Base-by-base conservation (phyloP, 2,888 invertebrate species). In the Dromius quadrimaculatus region DNA sequence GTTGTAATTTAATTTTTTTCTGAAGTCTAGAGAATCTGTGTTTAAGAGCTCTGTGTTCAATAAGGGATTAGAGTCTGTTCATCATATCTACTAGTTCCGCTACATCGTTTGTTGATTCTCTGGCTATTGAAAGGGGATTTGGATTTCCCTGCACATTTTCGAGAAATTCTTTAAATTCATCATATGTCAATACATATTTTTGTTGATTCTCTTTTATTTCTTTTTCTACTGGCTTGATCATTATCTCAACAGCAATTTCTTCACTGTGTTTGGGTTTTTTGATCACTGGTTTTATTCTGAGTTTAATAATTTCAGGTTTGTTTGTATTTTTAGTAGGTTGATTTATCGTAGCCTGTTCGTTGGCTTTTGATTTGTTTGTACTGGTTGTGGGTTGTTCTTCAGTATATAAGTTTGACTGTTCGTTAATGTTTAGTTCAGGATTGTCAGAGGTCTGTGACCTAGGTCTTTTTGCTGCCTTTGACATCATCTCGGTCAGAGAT, bases 131-230 rank as follows among this genome's bases (percentile, higher is more conserved):
- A 2, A 38, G n/a, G 4, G 38, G 38, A n/a, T 38, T 13, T n/a
- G 3, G n/a, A 11, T 3, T 38, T 9, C 5, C 38, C n/a, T 38
- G n/a, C 38, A 13, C 15, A 13, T 38, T 38, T 38, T 38, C 38
- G 11, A 38, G n/a, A n/a, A 38, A 38, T 38, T 38, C 38, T 38
- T 11, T 38, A 13, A 38, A 38, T 38, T 38, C 38, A 11, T 38
- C 38, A 38, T n/a, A n/a, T 38, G 15, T 38, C n/a, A 38, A 38
- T 3, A 38, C 15, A 13, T 38, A 38, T 13, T 38, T 38, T 4
- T 38, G 38, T 11, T 38, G n/a, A n/a, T 38, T 38, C n/a, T 38
- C 15, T 38, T 38, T 9, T 6, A 38, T 38, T 38, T 38, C 38
- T 11, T 38, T 3, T 13, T 38, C 15, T 9, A 38, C 15, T 38